Evolutionary conservation across 2,113 vertebrate genomes (phyloP), one percentile per base, ranked within the genome.

Genomic region (Trichomycterus rosablanca): DNA sequence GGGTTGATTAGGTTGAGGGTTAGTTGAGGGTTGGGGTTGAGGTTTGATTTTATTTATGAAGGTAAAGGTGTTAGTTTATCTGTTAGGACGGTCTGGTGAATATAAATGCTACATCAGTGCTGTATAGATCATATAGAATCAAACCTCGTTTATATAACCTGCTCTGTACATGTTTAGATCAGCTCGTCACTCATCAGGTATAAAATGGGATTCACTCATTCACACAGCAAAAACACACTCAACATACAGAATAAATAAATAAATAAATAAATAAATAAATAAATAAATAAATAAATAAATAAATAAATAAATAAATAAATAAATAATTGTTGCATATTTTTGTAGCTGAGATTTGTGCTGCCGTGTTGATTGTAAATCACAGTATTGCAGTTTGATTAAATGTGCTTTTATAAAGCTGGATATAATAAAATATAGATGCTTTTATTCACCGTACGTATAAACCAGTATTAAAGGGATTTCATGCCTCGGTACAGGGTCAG

Each of bases 371-470:
- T 5, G 19, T 1, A 56, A 16, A 8, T 58, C 56, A 59, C 56
- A 59, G 56, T 59, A 59, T 45, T 32, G 56, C 26, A 59, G 56
- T 16, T 32, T 59, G 18, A 59, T 24, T 24, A n/a, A n/a, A 45
- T 59, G 56, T 59, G 56, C 56, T 59, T 59, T 8, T 20, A 23
- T 12, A 23, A 46, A 3, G n/a, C n/a, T n/a, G n/a, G n/a, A n/a
- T n/a, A n/a, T n/a, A n/a, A n/a, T n/a, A 20, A 12, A 59, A n/a
- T 32, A 28, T 15, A 44, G 28, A 30, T 14, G 23, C 18, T 57
- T 26, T 20, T 28, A 20, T 45, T 23, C 50, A 32, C 42, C 12
- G 28, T 34, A 19, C 24, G 32, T 43, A 18, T 26, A 1, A 26
- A 15, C 39, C 16, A 15, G 35, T 16, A 43, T 16, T 18, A 39